These are phyloP conservation scores for Ashinkailepas kermadecensis DNA, from an alignment of 2,888 invertebrate genomes.

Conservation along the genomic window DNA sequence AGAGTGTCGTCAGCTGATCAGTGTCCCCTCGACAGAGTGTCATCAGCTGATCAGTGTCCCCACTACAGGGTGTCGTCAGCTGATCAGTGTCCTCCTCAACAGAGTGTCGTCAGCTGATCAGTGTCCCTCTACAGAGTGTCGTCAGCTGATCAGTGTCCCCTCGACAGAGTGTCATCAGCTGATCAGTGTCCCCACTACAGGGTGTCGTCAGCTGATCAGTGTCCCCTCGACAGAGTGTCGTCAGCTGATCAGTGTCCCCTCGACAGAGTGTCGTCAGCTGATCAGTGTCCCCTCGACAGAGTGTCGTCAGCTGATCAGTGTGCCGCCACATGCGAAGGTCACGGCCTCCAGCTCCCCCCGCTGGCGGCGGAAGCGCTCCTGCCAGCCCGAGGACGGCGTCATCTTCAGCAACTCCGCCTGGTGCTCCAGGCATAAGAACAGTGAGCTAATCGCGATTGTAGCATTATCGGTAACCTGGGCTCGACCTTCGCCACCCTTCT, in stretches of 20 bases:
- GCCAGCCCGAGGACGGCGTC: conserved; percentile 47
- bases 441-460: conserved; percentile 37
- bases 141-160: no score
- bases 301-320: conserved; percentile 46
- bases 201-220: no score
- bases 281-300: conserved; percentile 37
- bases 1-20: neutral
- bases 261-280: neutral
- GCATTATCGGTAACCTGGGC: neutral
- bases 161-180: no score
- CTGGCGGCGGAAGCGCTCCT: conserved; percentile 44
- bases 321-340: conserved; percentile 45
- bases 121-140: no score
- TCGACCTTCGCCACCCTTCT: neutral
- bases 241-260: neutral
- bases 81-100: no score
- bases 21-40: no score
- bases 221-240: neutral
- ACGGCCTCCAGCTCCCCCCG: conserved; percentile 44
- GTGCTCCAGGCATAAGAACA: conserved; percentile 46
- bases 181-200: no score
- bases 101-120: no score
- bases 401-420: conserved; percentile 47
- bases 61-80: no score
- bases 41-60: no score